phyloP scores from a whole-genome alignment of 2,888 invertebrate genomes.

The Amiota mariae region DNA sequence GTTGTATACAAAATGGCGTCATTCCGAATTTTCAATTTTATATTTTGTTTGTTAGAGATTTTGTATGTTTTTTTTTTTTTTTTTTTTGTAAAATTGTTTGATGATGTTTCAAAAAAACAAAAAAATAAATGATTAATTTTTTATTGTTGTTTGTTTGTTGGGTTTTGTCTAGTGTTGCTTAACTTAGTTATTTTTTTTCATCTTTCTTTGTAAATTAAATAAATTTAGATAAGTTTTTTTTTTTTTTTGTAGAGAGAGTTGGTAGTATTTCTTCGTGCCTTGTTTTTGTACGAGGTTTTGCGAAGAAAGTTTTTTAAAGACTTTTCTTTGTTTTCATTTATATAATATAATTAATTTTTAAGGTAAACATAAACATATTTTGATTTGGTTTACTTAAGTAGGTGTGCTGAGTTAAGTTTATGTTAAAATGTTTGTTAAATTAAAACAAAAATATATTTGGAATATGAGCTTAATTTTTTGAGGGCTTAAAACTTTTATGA shows the following conservation, averaged over 20 bases:
- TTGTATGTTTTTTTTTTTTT: conserved; percentile 31
- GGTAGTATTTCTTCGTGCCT: conserved; percentile 23
- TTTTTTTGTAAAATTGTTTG: conserved; percentile 19
- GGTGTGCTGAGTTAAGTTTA: too few relatives aligned
- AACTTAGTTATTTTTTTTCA: conserved; percentile 6
- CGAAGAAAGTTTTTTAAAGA: conserved; percentile 18
- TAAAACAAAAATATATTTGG: too few relatives aligned
- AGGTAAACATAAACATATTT: neutral
- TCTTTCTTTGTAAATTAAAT: neutral
- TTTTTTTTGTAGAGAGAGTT: neutral
- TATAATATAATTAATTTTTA: neutral
- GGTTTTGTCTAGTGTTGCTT: conserved; percentile 36
- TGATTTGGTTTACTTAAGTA: too few relatives aligned
- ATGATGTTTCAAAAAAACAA: neutral
- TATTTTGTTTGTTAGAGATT: conserved; percentile 39
- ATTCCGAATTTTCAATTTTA: conserved; percentile 56
- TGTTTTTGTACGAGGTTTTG: conserved; percentile 24
- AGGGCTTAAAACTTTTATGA: too few relatives aligned
- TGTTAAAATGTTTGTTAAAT: too few relatives aligned
- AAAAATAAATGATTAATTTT: too few relatives aligned
- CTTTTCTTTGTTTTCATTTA: neutral
- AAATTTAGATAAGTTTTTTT: conserved; percentile 13
- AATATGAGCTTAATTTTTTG: too few relatives aligned
- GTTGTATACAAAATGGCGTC: conserved; percentile 62
- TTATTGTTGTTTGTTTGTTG: conserved; percentile 32